These are phyloP conservation scores for Lomographa bimaculata DNA, from an alignment of 2,888 invertebrate species.

Conservation along the genomic window DNA sequence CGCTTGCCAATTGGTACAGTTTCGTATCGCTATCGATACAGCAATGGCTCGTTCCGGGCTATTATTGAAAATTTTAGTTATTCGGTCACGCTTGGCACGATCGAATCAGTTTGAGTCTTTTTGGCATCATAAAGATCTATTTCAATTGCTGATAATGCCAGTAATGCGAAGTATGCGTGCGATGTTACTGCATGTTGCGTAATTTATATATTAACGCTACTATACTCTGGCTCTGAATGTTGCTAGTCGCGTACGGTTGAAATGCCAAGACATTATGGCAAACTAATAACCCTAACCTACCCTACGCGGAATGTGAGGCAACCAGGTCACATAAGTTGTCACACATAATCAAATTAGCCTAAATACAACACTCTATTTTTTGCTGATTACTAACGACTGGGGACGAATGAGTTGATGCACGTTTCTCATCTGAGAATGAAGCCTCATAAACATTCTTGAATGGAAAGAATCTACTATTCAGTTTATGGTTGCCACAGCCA, in stretches of 20 bases:
- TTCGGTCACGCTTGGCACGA: constrained; percentile 44
- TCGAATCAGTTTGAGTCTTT: constrained; percentile 29
- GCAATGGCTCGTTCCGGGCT: constrained; percentile 49
- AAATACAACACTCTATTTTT: constrained; percentile 2
- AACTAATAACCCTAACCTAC: constrained; percentile 11
- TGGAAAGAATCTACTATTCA: constrained; percentile 10
- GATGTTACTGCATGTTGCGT: constrained; percentile 1
- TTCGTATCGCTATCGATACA: constrained; percentile 41
- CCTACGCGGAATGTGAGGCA: constrained; percentile 13
- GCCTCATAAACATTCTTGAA: constrained; percentile 8
- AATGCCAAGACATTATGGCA: too few relatives aligned
- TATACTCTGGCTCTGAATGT: too few relatives aligned
- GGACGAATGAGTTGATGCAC: background rate
- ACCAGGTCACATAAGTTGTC: constrained; percentile 11
- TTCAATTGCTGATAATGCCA: constrained; percentile 8
- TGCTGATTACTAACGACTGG: constrained; percentile 6
- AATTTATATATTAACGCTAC: too few relatives aligned
- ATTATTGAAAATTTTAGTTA: constrained; percentile 51
- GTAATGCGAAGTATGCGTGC: constrained; percentile 15
- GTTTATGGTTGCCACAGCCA: constrained; percentile 6
- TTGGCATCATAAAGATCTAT: constrained; percentile 17
- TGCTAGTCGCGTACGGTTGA: too few relatives aligned
- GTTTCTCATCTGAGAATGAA: constrained; percentile 4
- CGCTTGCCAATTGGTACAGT: constrained; percentile 67
- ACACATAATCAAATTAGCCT: constrained; percentile 18